A percentile compares a stretch with the other conserved stretches of the same genome.
These are phyloP conservation scores for Drosophila hydei DNA, from an alignment of 1,140 invertebrate genomes.

Conservation along the genomic window DNA sequence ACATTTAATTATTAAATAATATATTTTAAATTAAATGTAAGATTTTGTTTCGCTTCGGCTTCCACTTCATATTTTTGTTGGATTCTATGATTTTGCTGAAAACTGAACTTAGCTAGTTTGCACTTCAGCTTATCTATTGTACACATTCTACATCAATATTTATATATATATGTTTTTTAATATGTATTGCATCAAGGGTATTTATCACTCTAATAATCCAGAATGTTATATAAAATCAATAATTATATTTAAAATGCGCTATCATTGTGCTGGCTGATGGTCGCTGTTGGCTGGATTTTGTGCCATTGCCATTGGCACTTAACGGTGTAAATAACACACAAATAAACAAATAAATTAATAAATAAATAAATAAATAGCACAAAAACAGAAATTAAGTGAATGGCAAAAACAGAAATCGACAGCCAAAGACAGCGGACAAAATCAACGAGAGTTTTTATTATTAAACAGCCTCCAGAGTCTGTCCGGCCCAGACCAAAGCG, in stretches of 20 bases:
- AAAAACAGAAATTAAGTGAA: slow-evolving; percentile 27
- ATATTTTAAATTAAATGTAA: no score
- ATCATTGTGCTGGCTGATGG: slow-evolving; percentile 48
- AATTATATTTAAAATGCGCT: slow-evolving; percentile 49
- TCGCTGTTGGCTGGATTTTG: slow-evolving; percentile 19
- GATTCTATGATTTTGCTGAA: no score
- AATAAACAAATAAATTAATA: slow-evolving; percentile 46
- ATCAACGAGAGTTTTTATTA: slow-evolving; percentile 60
- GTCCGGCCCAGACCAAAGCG: background rate
- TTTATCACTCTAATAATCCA: no score
- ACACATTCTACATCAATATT: background rate
- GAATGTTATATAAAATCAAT: background rate
- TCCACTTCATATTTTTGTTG: no score
- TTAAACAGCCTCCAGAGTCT: slow-evolving; percentile 39
- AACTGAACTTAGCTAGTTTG: no score
- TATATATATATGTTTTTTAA: background rate
- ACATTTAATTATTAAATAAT: no score
- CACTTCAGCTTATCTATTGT: background rate
- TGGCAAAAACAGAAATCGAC: slow-evolving; percentile 42
- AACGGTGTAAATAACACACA: slow-evolving; percentile 68
- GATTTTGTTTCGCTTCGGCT: no score
- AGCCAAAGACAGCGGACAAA: slow-evolving; percentile 51
- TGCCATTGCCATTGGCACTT: slow-evolving; percentile 64
- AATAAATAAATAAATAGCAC: slow-evolving; percentile 42
- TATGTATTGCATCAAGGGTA: no score